These are phyloP conservation scores for Atractosteus spatula DNA, from an alignment of 2,113 vertebrate species.

Conservation along the genomic window DNA sequence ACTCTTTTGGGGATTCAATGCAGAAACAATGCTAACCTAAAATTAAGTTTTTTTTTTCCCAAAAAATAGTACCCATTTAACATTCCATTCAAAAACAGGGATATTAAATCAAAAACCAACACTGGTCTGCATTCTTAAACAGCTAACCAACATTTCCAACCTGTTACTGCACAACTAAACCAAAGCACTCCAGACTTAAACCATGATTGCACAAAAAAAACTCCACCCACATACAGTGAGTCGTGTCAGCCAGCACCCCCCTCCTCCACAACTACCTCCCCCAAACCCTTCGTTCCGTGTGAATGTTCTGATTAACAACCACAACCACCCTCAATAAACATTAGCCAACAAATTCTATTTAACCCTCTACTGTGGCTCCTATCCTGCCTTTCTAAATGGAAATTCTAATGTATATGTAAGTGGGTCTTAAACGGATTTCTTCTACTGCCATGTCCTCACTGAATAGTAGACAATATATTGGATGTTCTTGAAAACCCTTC, in stretches of 20 bases:
- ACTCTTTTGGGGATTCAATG: constrained; percentile 32
- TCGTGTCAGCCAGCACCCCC: constrained; percentile 34
- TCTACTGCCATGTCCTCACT: too few species aligned
- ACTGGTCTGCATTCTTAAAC: not conserved
- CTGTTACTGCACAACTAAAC: constrained; percentile 45
- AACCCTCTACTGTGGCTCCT: constrained; percentile 18
- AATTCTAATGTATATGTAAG: too few species aligned
- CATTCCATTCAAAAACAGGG: not conserved
- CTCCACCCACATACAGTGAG: constrained; percentile 35
- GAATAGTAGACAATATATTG: too few species aligned
- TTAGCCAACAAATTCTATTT: constrained; percentile 25
- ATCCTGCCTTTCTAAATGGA: constrained; percentile 17
- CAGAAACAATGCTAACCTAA: constrained; percentile 29
- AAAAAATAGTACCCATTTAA: constrained; percentile 4
- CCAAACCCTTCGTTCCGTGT: constrained; percentile 29
- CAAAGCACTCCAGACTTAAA: constrained; percentile 31
- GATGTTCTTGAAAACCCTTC: too few species aligned
- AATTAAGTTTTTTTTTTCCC: not conserved
- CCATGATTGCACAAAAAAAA: constrained; percentile 25
- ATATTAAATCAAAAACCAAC: not conserved
- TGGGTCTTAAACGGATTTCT: too few species aligned
- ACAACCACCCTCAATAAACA: constrained; percentile 41
- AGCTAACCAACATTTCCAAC: constrained; percentile 28
- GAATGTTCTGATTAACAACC: constrained; percentile 37
- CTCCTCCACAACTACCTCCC: constrained; percentile 25